Percentiles rank a stretch among this genome's conserved stretches.
Evolutionary conservation across 30 jellyfish, hydroid and myxozoan genomes (phyloP).

Genomic region (Turritopsis rubra): DNA sequence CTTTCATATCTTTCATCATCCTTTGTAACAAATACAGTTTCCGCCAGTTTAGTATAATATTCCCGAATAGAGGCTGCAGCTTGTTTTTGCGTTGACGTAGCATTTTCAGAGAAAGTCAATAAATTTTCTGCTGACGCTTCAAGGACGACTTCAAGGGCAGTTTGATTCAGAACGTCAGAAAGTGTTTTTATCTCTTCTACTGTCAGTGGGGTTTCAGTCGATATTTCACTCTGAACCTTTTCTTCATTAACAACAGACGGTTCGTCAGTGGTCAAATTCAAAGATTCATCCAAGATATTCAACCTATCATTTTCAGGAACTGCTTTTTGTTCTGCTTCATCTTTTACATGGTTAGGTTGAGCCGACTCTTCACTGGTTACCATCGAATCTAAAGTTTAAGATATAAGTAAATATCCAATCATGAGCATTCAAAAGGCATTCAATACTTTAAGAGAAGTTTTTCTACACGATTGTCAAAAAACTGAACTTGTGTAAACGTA

Average conservation of each 20-base stretch:
- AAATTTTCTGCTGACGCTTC: slow-evolving; percentile 35
- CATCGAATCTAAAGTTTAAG: neutral
- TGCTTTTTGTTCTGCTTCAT: neutral
- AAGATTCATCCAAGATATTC: neutral
- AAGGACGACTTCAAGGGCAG: slow-evolving; percentile 54
- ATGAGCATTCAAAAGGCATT: too few relatives aligned
- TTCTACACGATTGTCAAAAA: too few relatives aligned
- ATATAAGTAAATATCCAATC: too few relatives aligned
- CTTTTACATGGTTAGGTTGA: neutral
- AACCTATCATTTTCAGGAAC: neutral
- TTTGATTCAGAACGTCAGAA: slow-evolving; percentile 23
- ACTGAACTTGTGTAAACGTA: too few relatives aligned
- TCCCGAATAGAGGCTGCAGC: slow-evolving; percentile 50
- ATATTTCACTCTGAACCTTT: neutral
- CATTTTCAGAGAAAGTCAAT: slow-evolving; percentile 22
- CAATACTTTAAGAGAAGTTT: too few relatives aligned
- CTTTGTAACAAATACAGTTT: slow-evolving; percentile 31
- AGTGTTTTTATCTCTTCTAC: slow-evolving; percentile 21
- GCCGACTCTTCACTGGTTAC: neutral
- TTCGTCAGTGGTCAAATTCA: neutral
- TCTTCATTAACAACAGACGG: neutral
- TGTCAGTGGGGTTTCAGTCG: slow-evolving; percentile 4
- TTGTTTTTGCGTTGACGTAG: slow-evolving; percentile 23
- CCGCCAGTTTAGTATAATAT: slow-evolving; percentile 46
- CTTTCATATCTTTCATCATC: slow-evolving; percentile 34